Evolutionary conservation across 92 coral and sea anemone genomes (phyloP), one percentile per base, ranked within the genome.

Genomic region (Pocillopora meandrina): DNA sequence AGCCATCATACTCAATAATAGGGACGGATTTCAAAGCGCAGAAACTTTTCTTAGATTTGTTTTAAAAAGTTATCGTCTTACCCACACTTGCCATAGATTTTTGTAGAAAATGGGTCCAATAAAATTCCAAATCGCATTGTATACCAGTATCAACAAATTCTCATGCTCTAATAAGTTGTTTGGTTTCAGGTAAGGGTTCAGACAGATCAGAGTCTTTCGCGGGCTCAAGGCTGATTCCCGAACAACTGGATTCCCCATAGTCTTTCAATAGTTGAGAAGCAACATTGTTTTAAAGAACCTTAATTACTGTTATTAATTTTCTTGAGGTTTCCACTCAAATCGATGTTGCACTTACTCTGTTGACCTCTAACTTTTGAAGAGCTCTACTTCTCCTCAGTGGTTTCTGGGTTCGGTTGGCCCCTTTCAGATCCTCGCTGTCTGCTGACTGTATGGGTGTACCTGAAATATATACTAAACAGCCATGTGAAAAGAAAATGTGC

Each of bases 291-390:
- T 69, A 7, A 3, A 12, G 13, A 11, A 70, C n/a, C 56, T 7
- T 66, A 8, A 21, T 66, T 52, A 31, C 47, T 8, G 4, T 5
- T 69, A 20, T 12, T 69, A 7, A 69, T 12, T 13, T 3, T 9
- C 16, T 52, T 11, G 2, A 31, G 17, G 31, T 2, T 12, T 26
- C 16, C 17, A 26, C 3, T 1, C 14, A 16, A 16, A 62, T 5
- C 66, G 17, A 62, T 65, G 0, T 31, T 52, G 5, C 9, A 76
- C 81, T 76, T 76, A 76, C 69, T 9, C 81, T 76, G 31, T 57
- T 55, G 47, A 76, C 21, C 56, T 76, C 77, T 10, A 57, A 18
- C 81, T 76, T 76, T 11, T 76, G 67, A 76, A 76, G 20, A 59
- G 67, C 81, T 76, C 69, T 60, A 60, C 81, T 76, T 20, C 3